Evolutionary conservation across 2,113 vertebrate genomes (phyloP), one percentile per base, ranked within the genome.

Genomic region (Herpailurus yagouaroundi): DNA sequence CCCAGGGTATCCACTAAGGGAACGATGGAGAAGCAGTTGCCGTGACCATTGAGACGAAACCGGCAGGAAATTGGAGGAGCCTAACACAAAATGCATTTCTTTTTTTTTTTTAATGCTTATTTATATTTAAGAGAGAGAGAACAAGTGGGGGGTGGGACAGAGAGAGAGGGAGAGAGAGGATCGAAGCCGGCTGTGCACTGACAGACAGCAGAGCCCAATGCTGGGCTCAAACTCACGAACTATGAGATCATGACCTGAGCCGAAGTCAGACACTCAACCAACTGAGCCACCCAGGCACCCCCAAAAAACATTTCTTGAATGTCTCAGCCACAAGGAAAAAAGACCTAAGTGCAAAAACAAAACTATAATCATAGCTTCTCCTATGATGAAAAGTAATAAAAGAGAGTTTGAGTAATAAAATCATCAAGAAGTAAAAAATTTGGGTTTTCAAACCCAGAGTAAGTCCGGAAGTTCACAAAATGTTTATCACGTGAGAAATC

Each of bases 371-470:
- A 27, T 60, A 81, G 14, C 9, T 91, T 36, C 66, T 68, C 16
- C 36, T 33, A 38, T 27, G 31, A 83, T 76, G 31, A 83, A 48
- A 96, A 71, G 45, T 48, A 84, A 68, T 19, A 74, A 60, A 87
- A n/a, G 15, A 77, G 8, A 93, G 69, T 29, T 66, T 25, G 33
- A 29, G 64, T 89, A 88, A 88, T 63, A 90, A 86, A 94, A 88
- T 73, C 38, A 79, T 25, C 63, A 91, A 71, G 27, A 77, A 96
- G 36, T 76, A 91, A 92, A 60, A 77, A 89, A 91, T 33, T 4
- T 71, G 52, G 45, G 73, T 80, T 84, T 89, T 66, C 77, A 94
- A 90, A 88, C 83, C 64, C 74, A 80, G 29, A 94, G n/a, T 88
- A 45, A 88, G 63, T 63, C 31, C 50, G 57, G 27, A 95, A 94